Percentiles rank a stretch among this genome's conserved stretches.
Conservation (phyloP, 1,140 invertebrate genomes). For the Pseudachorutes palmiensis region DNA sequence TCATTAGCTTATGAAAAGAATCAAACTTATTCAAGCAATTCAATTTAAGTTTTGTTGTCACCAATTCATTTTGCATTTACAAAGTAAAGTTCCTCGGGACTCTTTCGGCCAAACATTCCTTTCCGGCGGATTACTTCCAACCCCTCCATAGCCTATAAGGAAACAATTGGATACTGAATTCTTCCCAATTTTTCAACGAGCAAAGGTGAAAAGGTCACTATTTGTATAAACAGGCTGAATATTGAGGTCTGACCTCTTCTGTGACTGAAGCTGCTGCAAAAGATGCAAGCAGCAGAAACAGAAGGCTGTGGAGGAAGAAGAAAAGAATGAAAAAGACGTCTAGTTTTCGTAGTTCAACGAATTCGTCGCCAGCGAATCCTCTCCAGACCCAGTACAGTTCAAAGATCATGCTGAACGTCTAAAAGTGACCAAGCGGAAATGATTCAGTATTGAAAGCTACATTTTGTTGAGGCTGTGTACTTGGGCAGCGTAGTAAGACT, state of each 20-base stretch:
- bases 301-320: conserved; percentile 8
- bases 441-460: background rate
- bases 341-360: conserved; percentile 2
- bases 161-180: background rate
- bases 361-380: background rate
- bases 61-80: too few species aligned
- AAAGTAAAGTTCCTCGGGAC: conserved; percentile 21
- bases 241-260: conserved; percentile 12
- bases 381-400: conserved; percentile 21
- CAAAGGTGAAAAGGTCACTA: too few species aligned
- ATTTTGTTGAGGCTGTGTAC: too few species aligned
- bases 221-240: too few species aligned
- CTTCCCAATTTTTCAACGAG: background rate
- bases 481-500: conserved; percentile 19
- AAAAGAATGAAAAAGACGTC: conserved; percentile 14
- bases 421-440: background rate
- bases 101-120: conserved; percentile 19
- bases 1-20: conserved; percentile 11
- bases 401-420: conserved; percentile 13
- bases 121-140: conserved; percentile 22
- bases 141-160: conserved; percentile 12
- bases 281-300: background rate
- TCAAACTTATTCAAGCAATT: too few species aligned
- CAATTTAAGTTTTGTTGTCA: too few species aligned
- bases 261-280: conserved; percentile 3